Percentiles rank a stretch among this genome's conserved stretches.
These are phyloP conservation scores for Diploscapter pachys DNA, from an alignment of 1,140 invertebrate species.

Conservation along the genomic window DNA sequence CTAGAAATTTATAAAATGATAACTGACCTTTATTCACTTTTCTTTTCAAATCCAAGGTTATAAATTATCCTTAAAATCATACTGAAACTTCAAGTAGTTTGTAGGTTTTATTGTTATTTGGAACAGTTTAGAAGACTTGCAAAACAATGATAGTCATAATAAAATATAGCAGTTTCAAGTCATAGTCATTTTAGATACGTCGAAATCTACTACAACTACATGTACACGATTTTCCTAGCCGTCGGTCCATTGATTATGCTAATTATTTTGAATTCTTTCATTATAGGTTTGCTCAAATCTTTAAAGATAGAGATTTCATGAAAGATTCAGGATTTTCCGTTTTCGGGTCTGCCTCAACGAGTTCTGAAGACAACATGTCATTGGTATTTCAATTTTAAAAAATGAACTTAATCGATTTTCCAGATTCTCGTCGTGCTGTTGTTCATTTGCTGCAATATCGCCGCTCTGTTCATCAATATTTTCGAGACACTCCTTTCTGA, in stretches of 20 bases:
- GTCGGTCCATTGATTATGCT: slow-evolving; percentile 51
- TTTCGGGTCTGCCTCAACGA: slow-evolving; percentile 28
- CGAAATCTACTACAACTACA: slow-evolving; percentile 54
- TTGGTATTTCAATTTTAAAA: slow-evolving; percentile 31
- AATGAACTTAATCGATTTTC: slow-evolving; percentile 19
- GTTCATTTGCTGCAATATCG: slow-evolving; percentile 54
- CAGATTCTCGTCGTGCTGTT: slow-evolving; percentile 56
- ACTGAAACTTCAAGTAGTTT: too few species aligned
- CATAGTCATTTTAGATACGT: slow-evolving; percentile 44
- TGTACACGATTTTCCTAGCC: slow-evolving; percentile 56
- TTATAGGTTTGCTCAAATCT: slow-evolving; percentile 30
- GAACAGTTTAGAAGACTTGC: too few species aligned
- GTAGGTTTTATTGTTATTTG: too few species aligned
- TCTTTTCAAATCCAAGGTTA: neutral
- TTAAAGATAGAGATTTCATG: slow-evolving; percentile 23
- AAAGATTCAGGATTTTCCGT: slow-evolving; percentile 23
- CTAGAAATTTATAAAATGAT: neutral
- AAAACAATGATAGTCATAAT: too few species aligned
- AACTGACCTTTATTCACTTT: slow-evolving; percentile 6
- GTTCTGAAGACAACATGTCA: slow-evolving; percentile 50
- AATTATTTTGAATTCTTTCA: slow-evolving; percentile 49
- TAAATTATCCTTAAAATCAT: too few species aligned
- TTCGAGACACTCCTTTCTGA: slow-evolving; percentile 47
- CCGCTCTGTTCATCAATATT: slow-evolving; percentile 53
- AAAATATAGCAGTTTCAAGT: neutral